Base-by-base conservation (phyloP, 2,888 invertebrate species). In the Cerceris ruficornis region DNA sequence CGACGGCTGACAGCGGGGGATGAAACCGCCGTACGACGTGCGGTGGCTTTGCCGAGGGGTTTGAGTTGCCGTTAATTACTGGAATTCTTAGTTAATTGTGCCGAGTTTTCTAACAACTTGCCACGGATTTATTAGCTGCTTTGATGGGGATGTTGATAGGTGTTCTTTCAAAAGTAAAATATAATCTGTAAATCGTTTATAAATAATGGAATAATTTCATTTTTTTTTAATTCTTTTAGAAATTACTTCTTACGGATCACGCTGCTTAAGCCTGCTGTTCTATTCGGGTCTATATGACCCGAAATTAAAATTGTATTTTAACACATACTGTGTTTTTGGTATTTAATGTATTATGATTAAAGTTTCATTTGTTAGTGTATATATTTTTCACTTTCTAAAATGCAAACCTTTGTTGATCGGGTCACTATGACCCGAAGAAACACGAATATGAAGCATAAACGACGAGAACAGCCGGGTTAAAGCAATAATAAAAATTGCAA, bases 41-140 rank as follows among this genome's bases (percentile, higher is more conserved):
- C n/a, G 50, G 58, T 57, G 71, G 65, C 42, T 65, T 14, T 54
- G 58, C 6, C 54, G 59, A 54, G 55, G n/a, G 46, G 28, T 28
- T 28, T 28, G 66, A 81, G 78, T 78, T 83, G 65, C 14, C 69
- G 75, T 75, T 79, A 81, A 79, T 84, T 69, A 75, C 71, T 50
- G 50, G 68, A 69, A 75, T 69, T 77, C 64, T 70, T 78, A 28
- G 65, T 72, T 68, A 75, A 83, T 81, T 83, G 78, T 72, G 64
- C 65, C 60, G 39, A 17, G 17, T 54, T 57, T 64, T 50, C 62
- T 15, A n/a, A 15, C 54, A 15, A 8, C 55, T 28, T 41, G 15
- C 50, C 5, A 54, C 41, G 50, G 60, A 64, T 59, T 28, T 70
- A 39, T 43, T 64, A 46, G 60, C 54, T 17, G 39, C 28, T 39